A percentile compares a stretch with the other conserved stretches of the same genome.
These are phyloP conservation scores for Cynodonichthys magdalenae DNA, from an alignment of 2,797 vertebrate genomes.

Conservation along the genomic window DNA sequence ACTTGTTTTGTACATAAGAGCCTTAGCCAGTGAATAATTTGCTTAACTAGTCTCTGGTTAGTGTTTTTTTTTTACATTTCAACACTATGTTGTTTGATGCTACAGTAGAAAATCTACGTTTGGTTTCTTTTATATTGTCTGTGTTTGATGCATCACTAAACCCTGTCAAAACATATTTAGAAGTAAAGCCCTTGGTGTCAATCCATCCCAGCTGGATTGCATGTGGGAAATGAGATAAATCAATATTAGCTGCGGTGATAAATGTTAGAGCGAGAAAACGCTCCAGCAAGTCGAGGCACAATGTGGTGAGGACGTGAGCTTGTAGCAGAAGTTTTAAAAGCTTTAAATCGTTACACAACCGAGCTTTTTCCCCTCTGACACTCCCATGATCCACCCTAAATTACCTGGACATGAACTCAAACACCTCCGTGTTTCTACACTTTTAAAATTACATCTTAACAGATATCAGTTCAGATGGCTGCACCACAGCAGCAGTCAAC, in stretches of 20 bases:
- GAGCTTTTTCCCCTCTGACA: constrained; percentile 1
- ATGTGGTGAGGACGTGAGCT: no score
- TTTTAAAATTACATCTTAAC: constrained; percentile 44
- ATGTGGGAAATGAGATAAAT: neutral
- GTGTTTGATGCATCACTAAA: neutral
- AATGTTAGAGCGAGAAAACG: neutral
- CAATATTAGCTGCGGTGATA: neutral
- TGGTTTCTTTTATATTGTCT: no score
- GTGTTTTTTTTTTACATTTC: no score
- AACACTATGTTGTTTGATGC: no score
- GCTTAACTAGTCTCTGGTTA: no score
- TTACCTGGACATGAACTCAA: constrained; percentile 20
- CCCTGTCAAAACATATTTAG: neutral
- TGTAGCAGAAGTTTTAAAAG: neutral
- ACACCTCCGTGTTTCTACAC: constrained; percentile 19
- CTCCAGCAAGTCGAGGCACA: neutral
- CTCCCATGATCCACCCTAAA: constrained; percentile 26
- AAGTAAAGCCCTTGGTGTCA: constrained; percentile 5
- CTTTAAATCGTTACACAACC: neutral
- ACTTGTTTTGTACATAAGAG: no score
- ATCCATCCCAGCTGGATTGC: constrained; percentile 6
- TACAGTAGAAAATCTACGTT: no score
- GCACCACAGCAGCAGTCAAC: constrained; percentile 51
- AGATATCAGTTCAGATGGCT: constrained; percentile 56
- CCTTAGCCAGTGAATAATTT: no score